Percentiles rank a stretch among this genome's conserved stretches.
phyloP scores from a whole-genome alignment of 2,888 invertebrate species.

The Macrostomum cliftonense region DNA sequence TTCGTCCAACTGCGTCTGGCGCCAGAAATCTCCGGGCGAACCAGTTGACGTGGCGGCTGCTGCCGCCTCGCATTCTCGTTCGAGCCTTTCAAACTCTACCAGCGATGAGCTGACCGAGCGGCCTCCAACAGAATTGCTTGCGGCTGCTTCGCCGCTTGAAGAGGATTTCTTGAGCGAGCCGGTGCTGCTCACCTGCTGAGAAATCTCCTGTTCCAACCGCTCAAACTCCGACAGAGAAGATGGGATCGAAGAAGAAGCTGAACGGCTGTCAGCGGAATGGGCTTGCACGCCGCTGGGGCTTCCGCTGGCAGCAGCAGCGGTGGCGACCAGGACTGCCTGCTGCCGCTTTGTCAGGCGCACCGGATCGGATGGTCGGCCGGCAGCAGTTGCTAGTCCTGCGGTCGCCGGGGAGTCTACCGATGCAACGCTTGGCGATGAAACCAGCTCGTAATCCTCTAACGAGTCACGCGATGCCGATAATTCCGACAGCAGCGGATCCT shows the following conservation, averaged over 20 bases:
- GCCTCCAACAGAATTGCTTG: neutral
- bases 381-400: too few relatives aligned
- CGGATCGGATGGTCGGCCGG: too few relatives aligned
- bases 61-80: constrained; percentile 2
- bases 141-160: constrained; percentile 1
- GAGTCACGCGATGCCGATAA: too few relatives aligned
- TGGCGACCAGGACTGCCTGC: too few relatives aligned
- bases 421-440: too few relatives aligned
- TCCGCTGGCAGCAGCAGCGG: too few relatives aligned
- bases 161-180: constrained; percentile 2
- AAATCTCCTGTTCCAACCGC: constrained; percentile 4
- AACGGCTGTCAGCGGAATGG: neutral
- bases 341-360: too few relatives aligned
- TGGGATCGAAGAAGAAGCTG: neutral
- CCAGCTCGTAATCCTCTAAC: too few relatives aligned
- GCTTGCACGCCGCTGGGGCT: too few relatives aligned
- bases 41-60: neutral
- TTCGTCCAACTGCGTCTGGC: neutral
- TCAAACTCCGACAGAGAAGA: constrained; percentile 6
- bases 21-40: neutral
- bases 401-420: too few relatives aligned
- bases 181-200: constrained; percentile 2
- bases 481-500: too few relatives aligned
- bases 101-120: constrained; percentile 3
- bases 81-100: constrained; percentile 7